Evolutionary conservation across 2,113 vertebrate species (phyloP), one percentile per base, ranked within the genome.

Genomic region (Ifrita kowaldi): DNA sequence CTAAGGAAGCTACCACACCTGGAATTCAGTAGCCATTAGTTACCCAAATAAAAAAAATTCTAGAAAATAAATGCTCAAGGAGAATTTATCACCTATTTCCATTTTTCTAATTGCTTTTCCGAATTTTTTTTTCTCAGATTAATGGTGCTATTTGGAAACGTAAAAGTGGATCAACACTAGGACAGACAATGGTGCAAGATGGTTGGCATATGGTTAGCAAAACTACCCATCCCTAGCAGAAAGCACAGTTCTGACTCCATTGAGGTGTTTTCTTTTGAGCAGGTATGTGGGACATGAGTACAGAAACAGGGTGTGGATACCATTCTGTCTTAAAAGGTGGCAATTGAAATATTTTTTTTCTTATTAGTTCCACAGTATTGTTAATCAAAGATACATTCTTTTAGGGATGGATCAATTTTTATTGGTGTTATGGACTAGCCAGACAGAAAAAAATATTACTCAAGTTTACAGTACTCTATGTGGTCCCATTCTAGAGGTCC

Each of bases 21-120:
- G 22, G 41, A 80, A 81, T 77, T 81, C n/a, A 77, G 52, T 27
- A 64, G 44, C 47, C 30, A 24, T 65, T 74, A 60, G 4, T 84
- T 93, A 32, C 7, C 9, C 0, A 0, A 68, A 30, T 41, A 47
- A 91, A 80, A 62, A 62, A n/a, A 10, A 1, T 33, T 24, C 33
- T 41, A 49, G 42, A 5, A 26, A 64, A 63, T 5, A 81, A 11
- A 16, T 57, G 4, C 4, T 52, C 11, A 63, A 49, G 22, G 28
- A 85, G 28, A 15, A 19, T 57, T 15, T 67, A 41, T 57, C 3
- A 24, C 4, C 4, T 46, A 10, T 70, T 75, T 57, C 27, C 4
- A 10, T 18, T 82, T 62, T 76, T 50, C 2, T 22, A 52, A 53
- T 32, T 33, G 3, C 0, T 62, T 52, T 67, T n/a, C 14, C 6